Base-by-base conservation (phyloP, 2,888 invertebrate genomes). In the Stomorhina lunata region DNA sequence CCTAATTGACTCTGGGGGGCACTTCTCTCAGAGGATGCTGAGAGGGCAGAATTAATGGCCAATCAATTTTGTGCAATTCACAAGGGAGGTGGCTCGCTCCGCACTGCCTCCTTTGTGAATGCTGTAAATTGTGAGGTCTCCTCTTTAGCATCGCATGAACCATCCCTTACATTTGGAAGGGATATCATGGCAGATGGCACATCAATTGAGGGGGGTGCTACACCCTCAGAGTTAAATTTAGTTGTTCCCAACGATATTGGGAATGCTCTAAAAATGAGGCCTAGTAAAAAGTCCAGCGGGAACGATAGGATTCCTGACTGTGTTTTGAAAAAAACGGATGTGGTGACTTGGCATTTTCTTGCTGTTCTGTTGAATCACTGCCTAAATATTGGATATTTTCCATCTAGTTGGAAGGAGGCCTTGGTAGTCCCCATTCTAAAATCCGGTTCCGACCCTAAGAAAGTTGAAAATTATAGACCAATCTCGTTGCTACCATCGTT, bases 301-400 rank as follows among this genome's bases (percentile, higher is more conserved):
- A 9, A 4, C 2, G 69, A 69, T 27, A 12, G 40, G 0, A 12
- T 69, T 0, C 55, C 69, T 4, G 69, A 69, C n/a, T 40, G 40
- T 15, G 43, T 55, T 7, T 4, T 57, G 7, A 55, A 10, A 9
- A 40, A 12, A 7, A 53, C 69, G 0, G 29, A 17, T 15, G 0
- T 10, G 0, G 9, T 17, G 4, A 22, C 32, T 4, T 45, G 40
- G 55, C 2, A 0, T 12, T 59, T 32, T 34, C 6, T 71, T 5
- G 22, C 57, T 0, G 22, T 59, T 2, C 4, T 57, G 2, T 32
- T 71, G 3, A 71, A 71, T 9, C 57, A 34, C 22, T 71, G 71
- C n/a, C 15, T 59, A 0, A 71, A 71, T 12, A 12, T 71, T 2
- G 32, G 57, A 4, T 71, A 71, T n/a, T 71, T 71, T 9, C 71